These are phyloP conservation scores for Malurus leucopterus DNA, from an alignment of 2,797 vertebrate species.

Conservation along the genomic window DNA sequence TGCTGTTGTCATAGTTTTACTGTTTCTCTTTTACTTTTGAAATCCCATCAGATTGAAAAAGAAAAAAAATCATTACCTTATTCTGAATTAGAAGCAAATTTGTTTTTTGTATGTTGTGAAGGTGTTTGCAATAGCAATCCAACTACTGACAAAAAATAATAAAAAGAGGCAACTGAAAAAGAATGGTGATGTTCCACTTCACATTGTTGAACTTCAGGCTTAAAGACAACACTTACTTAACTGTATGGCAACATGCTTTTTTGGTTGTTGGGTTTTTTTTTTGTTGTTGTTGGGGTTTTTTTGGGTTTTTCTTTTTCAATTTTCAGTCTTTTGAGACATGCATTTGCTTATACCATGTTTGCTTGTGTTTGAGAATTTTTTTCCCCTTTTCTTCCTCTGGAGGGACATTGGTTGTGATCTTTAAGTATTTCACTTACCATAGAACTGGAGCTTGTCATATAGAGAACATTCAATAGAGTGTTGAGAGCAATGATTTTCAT, in stretches of 20 bases:
- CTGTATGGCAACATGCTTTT: conserved; percentile 27
- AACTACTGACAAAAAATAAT: conserved; percentile 92
- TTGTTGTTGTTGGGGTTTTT: not conserved
- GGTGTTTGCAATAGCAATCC: conserved; percentile 96
- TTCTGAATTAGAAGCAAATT: conserved; percentile 88
- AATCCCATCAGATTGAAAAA: conserved; percentile 83
- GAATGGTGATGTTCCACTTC: conserved; percentile 73
- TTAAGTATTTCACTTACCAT: not conserved
- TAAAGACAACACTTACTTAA: conserved; percentile 2
- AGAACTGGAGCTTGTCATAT: conserved; percentile 10
- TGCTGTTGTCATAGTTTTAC: conserved; percentile 99
- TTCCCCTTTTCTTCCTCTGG: not conserved
- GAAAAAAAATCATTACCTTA: conserved; percentile 78
- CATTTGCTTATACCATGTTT: conserved; percentile 42
- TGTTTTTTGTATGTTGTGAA: conserved; percentile 93
- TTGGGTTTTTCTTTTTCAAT: not conserved
- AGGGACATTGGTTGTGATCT: conserved; percentile 31
- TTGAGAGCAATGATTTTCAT: conserved; percentile 23
- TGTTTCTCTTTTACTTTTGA: conserved; percentile 89
- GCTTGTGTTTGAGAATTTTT: not conserved
- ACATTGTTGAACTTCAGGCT: conserved; percentile 41
- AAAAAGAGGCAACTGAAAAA: conserved; percentile 89
- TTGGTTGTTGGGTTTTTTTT: not conserved
- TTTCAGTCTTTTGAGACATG: conserved; percentile 39
- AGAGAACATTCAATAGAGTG: not conserved